Evolutionary conservation across 2,113 vertebrate genomes (phyloP).

Genomic region (Dolichotis patagonum): DNA sequence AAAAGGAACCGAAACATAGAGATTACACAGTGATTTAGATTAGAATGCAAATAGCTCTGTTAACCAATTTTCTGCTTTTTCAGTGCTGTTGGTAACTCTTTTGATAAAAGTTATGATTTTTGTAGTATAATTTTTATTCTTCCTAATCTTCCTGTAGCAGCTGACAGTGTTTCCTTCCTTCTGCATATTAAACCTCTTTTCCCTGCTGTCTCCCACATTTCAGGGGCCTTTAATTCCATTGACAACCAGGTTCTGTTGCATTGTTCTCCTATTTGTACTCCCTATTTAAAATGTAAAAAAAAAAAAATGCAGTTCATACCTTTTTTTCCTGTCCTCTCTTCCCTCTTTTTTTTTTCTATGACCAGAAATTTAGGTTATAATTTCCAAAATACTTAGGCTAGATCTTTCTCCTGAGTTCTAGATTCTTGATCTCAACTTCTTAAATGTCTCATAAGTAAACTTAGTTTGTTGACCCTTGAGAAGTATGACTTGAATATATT

Average conservation of each 20-base stretch:
- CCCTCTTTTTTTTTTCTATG: neutral
- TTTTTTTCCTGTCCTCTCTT: neutral
- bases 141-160: neutral
- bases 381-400: conserved; percentile 28
- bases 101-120: conserved; percentile 23
- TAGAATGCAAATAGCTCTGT: neutral
- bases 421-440: conserved; percentile 19
- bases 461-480: neutral
- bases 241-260: conserved; percentile 51
- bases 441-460: neutral
- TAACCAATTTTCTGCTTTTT: conserved; percentile 24
- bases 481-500: conserved; percentile 32
- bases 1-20: neutral
- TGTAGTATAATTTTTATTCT: neutral
- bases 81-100: neutral
- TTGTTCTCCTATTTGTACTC: neutral
- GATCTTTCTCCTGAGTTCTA: neutral
- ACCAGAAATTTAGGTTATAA: conserved; percentile 12
- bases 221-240: neutral
- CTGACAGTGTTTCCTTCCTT: neutral
- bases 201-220: neutral
- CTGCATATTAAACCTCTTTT: neutral
- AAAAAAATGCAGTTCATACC: no score
- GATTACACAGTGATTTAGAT: neutral
- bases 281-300: no score